Evolutionary conservation across 2,113 vertebrate genomes (phyloP).

Genomic region (Grantiella picta): DNA sequence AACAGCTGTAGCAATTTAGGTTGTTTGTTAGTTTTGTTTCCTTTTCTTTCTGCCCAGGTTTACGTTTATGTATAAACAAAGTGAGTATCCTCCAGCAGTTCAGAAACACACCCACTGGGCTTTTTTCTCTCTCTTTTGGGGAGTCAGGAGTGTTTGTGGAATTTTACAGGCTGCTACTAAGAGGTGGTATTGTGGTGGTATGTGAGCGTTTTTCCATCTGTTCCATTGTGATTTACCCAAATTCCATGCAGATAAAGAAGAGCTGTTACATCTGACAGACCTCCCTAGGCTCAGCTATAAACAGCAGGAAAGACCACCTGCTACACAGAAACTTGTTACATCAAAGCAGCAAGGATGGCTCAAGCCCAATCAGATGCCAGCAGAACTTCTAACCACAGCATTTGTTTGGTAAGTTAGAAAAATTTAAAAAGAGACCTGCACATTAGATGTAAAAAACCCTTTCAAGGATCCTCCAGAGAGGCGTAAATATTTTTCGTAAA

Average conservation of each 20-base stretch:
- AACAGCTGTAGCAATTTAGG: constrained; percentile 20
- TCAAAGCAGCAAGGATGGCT: constrained; percentile 51
- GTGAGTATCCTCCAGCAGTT: constrained; percentile 2
- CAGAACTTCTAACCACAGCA: background rate
- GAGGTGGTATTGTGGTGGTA: constrained; percentile 9
- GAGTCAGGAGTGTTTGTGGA: background rate
- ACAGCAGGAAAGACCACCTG: constrained; percentile 76
- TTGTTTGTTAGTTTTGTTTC: constrained; percentile 4
- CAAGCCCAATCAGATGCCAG: constrained; percentile 45
- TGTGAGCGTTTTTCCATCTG: constrained; percentile 70
- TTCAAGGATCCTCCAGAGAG: background rate
- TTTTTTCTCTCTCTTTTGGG: background rate
- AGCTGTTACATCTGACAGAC: constrained; percentile 65
- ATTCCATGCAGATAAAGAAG: constrained; percentile 73
- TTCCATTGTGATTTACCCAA: constrained; percentile 67
- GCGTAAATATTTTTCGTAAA: background rate
- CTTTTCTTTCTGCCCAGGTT: background rate
- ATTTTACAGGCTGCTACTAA: constrained; percentile 49
- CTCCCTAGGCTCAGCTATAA: constrained; percentile 59
- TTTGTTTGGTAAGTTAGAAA: background rate
- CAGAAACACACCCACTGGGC: background rate
- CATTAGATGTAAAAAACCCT: background rate
- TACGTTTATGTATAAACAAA: constrained; percentile 17
- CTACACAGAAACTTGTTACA: constrained; percentile 67
- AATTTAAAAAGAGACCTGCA: background rate